Evolutionary conservation across 2,113 vertebrate species (phyloP).

Genomic region (Myrmophylax atrothorax): DNA sequence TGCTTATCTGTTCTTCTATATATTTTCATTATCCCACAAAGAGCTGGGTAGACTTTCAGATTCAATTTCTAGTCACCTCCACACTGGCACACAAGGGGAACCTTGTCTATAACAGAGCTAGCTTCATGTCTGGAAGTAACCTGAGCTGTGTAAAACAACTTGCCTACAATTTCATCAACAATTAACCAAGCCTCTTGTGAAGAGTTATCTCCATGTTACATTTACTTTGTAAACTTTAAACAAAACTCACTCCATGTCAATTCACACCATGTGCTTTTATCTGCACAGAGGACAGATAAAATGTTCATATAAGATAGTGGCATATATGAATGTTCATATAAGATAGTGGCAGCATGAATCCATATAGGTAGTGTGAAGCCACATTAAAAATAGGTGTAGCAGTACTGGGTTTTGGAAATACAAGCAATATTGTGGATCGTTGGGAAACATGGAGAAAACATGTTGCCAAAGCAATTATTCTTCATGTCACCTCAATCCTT

Average conservation of each 20-base stretch:
- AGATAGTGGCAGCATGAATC: neutral
- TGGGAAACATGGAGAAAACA: neutral
- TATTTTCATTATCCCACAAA: neutral
- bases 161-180: neutral
- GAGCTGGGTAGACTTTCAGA: neutral
- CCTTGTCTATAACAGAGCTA: neutral
- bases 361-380: neutral
- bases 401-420: neutral
- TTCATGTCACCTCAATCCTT: neutral
- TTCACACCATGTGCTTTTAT: neutral
- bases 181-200: neutral
- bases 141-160: neutral
- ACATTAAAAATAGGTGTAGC: neutral
- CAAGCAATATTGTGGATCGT: neutral
- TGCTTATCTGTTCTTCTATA: neutral
- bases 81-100: neutral
- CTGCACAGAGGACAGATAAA: neutral
- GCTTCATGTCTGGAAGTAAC: neutral
- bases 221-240: neutral
- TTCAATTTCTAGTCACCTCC: neutral
- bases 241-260: neutral
- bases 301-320: neutral
- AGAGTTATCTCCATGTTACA: neutral
- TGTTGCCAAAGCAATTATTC: neutral
- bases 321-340: neutral